Evolutionary conservation across 1,140 invertebrate genomes (phyloP).

Genomic region (Chironomus tepperi): DNA sequence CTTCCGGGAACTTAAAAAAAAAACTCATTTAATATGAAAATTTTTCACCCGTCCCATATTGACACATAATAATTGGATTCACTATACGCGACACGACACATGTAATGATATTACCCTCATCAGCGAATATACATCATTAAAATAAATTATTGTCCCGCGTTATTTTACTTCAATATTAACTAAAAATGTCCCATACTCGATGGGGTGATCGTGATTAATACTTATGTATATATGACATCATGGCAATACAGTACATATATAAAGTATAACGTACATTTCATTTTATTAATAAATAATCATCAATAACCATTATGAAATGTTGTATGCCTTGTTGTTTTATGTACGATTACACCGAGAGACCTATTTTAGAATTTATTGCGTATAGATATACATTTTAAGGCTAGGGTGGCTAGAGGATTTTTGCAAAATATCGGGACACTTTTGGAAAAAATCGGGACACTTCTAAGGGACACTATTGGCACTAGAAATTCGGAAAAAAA

Average conservation of each 20-base stretch:
- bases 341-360: slow-evolving; percentile 11
- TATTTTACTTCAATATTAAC: not conserved
- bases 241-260: not conserved
- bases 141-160: not conserved
- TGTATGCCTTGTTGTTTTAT: not conserved
- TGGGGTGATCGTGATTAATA: no score
- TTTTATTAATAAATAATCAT: slow-evolving; percentile 15
- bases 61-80: no score
- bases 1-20: no score
- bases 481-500: no score
- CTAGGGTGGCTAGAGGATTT: no score
- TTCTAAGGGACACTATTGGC: no score
- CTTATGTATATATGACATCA: not conserved
- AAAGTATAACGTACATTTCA: not conserved
- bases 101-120: slow-evolving; percentile 7
- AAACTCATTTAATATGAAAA: no score
- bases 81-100: not conserved
- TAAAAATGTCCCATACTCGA: not conserved
- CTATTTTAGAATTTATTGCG: slow-evolving; percentile 8
- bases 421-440: no score
- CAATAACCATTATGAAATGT: slow-evolving; percentile 2
- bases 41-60: no score
- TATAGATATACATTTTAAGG: not conserved
- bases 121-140: not conserved
- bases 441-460: no score